Evolutionary conservation across 2,797 vertebrate genomes (phyloP), one percentile per base, ranked within the genome.

Genomic region (Leucoraja ocellata): DNA sequence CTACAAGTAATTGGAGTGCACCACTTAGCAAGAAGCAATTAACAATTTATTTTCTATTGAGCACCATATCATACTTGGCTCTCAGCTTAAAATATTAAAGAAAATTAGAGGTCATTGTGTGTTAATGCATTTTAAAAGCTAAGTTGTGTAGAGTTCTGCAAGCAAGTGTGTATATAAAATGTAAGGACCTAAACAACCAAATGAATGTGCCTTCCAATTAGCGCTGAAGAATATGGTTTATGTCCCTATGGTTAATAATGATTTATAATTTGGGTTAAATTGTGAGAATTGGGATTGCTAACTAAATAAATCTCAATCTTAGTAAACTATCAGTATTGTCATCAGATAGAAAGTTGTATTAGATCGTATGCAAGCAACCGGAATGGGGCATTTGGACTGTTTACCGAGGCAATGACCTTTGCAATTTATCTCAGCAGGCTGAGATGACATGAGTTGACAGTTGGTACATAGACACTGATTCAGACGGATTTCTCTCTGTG

Each of bases 401-500:
- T 88, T 68, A 4, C 63, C 7, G 84, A 88, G n/a, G 61, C 32
- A 88, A 65, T 88, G 84, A 88, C 61, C 28, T 88, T 65, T 86
- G 83, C 58, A 88, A 88, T 88, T 88, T 65, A 88, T 65, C 84
- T 65, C 61, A 21, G 84, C 18, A 18, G 81, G n/a, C 61, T 65
- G 28, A 65, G 61, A 88, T 61, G n/a, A n/a, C 84, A 88, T 68
- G 61, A 88, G 13, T 7, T 68, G n/a, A 65, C 84, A 84, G 81
- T 61, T 88, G 61, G 61, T 88, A 65, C 10, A 18, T 88, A 18
- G 84, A 68, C 61, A 88, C 68, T 88, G 63, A 16, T 36, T 68
- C 61, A 88, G n/a, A 88, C n/a, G 65, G 84, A 88, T 88, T 88
- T 88, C n/a, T 88, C 36, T 68, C n/a, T 36, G 65, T 68, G 63